Conservation (phyloP, 2,888 invertebrate genomes). For the Lasioglossum oenotherae region DNA sequence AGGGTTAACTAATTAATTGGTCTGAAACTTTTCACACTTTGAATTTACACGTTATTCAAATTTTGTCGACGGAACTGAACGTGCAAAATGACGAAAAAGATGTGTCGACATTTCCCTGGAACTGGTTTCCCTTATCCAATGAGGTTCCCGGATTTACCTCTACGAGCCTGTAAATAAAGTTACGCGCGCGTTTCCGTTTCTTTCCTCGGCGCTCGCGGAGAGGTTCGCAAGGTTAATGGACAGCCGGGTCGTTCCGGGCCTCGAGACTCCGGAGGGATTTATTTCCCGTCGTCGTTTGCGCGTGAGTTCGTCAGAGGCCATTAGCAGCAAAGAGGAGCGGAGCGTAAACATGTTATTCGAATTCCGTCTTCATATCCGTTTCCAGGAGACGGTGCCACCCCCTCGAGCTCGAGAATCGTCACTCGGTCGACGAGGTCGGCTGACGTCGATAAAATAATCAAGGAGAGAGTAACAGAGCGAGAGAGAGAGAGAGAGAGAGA, state of each 20-base stretch:
- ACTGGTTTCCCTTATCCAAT: not conserved
- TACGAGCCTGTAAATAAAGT: slow-evolving; percentile 2
- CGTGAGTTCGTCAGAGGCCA: slow-evolving; percentile 67
- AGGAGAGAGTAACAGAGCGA: not conserved
- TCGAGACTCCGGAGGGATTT: slow-evolving; percentile 45
- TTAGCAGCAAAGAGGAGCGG: slow-evolving; percentile 70
- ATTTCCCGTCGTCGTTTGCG: slow-evolving; percentile 42
- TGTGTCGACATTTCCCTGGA: not conserved
- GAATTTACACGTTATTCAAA: too few species aligned
- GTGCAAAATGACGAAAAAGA: not conserved
- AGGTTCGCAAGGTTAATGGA: slow-evolving; percentile 41
- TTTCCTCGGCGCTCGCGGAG: not conserved
- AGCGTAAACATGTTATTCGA: slow-evolving; percentile 79
- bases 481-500: not conserved
- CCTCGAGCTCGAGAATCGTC: slow-evolving; percentile 46
- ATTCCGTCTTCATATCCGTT: slow-evolving; percentile 79
- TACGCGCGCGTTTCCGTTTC: slow-evolving; percentile 1
- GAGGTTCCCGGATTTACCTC: not conserved
- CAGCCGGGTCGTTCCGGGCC: slow-evolving; percentile 24
- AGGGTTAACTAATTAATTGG: too few species aligned
- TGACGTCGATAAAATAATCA: slow-evolving; percentile 44
- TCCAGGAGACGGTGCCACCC: slow-evolving; percentile 58
- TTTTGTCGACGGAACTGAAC: not conserved
- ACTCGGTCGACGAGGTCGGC: slow-evolving; percentile 35
- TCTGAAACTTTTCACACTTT: too few species aligned